phyloP scores from a whole-genome alignment of 2,888 invertebrate species.

The Carabus problematicus region DNA sequence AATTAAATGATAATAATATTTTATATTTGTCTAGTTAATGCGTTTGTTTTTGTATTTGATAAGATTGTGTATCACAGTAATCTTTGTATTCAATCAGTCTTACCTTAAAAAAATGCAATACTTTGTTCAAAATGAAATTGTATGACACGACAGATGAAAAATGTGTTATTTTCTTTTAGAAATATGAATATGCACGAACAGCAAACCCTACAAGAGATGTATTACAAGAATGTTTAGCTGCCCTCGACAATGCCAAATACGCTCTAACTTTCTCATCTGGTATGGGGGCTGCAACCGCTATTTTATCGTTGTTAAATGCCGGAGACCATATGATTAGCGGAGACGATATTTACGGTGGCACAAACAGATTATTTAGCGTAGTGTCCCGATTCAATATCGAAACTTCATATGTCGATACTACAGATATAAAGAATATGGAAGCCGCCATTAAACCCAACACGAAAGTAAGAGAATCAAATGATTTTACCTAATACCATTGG shows the following conservation, averaged over 20 bases:
- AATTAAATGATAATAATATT: too few species aligned
- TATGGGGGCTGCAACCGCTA: constrained; percentile 81
- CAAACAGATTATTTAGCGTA: constrained; percentile 73
- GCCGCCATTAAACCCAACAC: constrained; percentile 81
- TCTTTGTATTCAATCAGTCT: too few species aligned
- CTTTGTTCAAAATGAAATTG: too few species aligned
- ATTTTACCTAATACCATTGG: too few species aligned
- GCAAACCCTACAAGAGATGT: constrained; percentile 93
- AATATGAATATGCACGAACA: constrained; percentile 90
- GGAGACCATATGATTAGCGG: constrained; percentile 92
- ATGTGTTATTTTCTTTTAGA: constrained; percentile 62
- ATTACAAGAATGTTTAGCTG: constrained; percentile 87
- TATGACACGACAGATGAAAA: background rate
- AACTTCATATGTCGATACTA: constrained; percentile 80
- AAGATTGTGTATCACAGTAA: too few species aligned
- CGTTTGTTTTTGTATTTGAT: too few species aligned
- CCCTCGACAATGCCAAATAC: constrained; percentile 87
- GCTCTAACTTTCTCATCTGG: constrained; percentile 89
- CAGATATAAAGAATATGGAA: constrained; percentile 69
- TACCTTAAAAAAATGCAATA: too few species aligned
- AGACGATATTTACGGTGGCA: constrained; percentile 96
- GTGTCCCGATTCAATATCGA: constrained; percentile 73
- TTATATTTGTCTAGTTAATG: too few species aligned
- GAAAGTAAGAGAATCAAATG: constrained; percentile 69
- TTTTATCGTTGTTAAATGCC: constrained; percentile 74